Evolutionary conservation across 2,113 vertebrate species (phyloP).

Genomic region (Ameiurus melas): DNA sequence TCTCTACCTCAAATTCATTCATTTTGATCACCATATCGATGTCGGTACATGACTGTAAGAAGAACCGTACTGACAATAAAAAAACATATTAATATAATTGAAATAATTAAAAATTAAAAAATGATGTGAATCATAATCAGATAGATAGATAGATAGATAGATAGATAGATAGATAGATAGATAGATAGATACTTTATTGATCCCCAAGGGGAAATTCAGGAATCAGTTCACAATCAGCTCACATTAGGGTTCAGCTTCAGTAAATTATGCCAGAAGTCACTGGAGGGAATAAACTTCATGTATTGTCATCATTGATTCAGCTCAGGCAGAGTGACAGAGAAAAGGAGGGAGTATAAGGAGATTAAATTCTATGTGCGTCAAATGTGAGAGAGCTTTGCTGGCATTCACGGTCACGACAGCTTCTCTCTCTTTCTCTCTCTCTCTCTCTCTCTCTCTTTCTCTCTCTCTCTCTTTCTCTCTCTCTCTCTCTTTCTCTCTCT

Average conservation of each 20-base stretch:
- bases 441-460: background rate
- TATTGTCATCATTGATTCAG: background rate
- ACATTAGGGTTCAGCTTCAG: background rate
- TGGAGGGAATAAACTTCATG: background rate
- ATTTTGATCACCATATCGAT: background rate
- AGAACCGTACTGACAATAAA: background rate
- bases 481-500: background rate
- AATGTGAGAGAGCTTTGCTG: conserved; percentile 14
- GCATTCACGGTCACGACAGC: conserved; percentile 14
- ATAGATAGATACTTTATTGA: no score
- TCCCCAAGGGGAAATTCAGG: no score
- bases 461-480: background rate
- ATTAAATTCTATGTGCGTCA: background rate
- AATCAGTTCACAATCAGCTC: background rate
- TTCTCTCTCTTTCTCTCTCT: background rate
- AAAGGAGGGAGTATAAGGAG: background rate
- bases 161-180: no score
- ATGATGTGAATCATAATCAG: background rate
- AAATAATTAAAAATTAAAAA: background rate
- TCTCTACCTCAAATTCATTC: background rate
- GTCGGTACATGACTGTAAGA: background rate
- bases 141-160: no score
- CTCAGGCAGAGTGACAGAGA: background rate
- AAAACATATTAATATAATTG: background rate
- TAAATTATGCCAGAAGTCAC: background rate